These are phyloP conservation scores for Vanessa cardui DNA, from an alignment of 2,888 invertebrate genomes.

Conservation along the genomic window DNA sequence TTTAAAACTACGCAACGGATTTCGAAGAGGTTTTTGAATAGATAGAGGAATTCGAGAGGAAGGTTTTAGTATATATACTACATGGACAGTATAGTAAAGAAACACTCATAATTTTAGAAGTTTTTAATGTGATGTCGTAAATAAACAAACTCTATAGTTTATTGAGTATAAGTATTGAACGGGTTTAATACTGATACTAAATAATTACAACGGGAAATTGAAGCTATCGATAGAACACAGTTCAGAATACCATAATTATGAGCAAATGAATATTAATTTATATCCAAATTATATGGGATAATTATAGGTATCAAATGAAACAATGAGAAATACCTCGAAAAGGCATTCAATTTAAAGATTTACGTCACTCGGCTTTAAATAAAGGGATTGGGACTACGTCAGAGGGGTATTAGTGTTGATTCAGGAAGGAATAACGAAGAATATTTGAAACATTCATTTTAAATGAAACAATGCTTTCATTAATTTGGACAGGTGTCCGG, in stretches of 20 bases:
- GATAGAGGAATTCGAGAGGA: no score
- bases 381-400: constrained; percentile 34
- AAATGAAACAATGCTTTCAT: constrained; percentile 13
- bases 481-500: background rate
- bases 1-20: no score
- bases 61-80: no score
- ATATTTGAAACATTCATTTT: constrained; percentile 23
- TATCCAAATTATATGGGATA: background rate
- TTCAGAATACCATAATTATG: constrained; percentile 1
- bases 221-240: constrained; percentile 4
- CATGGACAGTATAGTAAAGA: no score
- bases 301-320: constrained; percentile 26
- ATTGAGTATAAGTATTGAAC: no score
- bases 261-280: constrained; percentile 7
- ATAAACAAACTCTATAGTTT: no score
- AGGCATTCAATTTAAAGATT: constrained; percentile 27
- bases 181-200: no score
- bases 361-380: constrained; percentile 33
- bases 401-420: constrained; percentile 35
- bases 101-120: no score
- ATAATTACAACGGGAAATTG: no score
- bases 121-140: no score
- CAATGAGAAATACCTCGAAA: constrained; percentile 23
- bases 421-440: constrained; percentile 34
- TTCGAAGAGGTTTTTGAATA: no score